Conservation (phyloP, 2,888 invertebrate species). For the Drosophila prolongata region DNA sequence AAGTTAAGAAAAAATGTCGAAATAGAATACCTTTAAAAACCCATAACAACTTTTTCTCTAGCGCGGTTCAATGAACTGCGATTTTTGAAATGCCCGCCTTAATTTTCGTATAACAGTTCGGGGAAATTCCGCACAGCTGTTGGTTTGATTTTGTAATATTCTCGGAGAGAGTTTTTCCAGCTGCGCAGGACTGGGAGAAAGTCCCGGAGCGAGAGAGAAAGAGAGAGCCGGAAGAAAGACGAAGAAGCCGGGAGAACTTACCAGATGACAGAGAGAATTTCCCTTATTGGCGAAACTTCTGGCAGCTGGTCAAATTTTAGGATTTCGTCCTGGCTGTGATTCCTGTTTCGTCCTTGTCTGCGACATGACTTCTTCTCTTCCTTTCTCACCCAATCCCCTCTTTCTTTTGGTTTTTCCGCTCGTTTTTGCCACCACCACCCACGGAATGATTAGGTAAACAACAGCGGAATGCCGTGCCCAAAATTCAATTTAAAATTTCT, state of each 20-base stretch:
- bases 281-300: conserved; percentile 10
- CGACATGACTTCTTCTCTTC: conserved; percentile 17
- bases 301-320: conserved; percentile 9
- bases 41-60: conserved; percentile 4
- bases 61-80: conserved; percentile 12
- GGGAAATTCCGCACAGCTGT: conserved; percentile 47
- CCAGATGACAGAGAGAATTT: neutral
- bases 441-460: conserved; percentile 53
- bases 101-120: conserved; percentile 57
- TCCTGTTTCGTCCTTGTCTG: conserved; percentile 33
- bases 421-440: neutral
- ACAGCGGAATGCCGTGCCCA: conserved; percentile 9
- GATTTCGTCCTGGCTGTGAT: conserved; percentile 25
- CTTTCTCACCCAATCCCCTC: neutral
- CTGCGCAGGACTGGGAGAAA: conserved; percentile 52
- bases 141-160: neutral
- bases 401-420: too few species aligned
- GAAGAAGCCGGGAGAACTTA: conserved; percentile 1
- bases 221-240: neutral
- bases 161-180: neutral
- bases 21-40: conserved; percentile 2
- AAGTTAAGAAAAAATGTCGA: neutral
- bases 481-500: conserved; percentile 3
- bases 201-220: neutral
- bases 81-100: conserved; percentile 22